Percentiles rank a stretch among this genome's conserved stretches.
These are phyloP conservation scores for Liopterus haemorrhoidalis DNA, from an alignment of 2,888 invertebrate genomes.

Conservation along the genomic window DNA sequence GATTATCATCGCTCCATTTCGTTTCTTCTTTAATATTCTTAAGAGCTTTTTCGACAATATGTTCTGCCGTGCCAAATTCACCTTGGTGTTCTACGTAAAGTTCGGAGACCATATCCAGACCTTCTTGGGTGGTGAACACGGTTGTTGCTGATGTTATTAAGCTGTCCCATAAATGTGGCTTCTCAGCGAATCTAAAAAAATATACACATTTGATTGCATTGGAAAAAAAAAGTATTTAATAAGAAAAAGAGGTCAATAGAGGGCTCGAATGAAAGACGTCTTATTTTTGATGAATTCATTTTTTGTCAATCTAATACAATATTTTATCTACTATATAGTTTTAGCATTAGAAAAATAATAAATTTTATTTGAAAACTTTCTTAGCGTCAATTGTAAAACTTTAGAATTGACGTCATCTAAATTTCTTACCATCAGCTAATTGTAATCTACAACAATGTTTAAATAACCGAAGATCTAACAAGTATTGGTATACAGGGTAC, in stretches of 20 bases:
- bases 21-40: constrained; percentile 68
- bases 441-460: too few species aligned
- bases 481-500: too few species aligned
- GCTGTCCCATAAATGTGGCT: constrained; percentile 70
- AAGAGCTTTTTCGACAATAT: constrained; percentile 65
- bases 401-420: too few species aligned
- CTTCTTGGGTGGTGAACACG: constrained; percentile 68
- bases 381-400: too few species aligned
- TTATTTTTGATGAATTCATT: constrained; percentile 4
- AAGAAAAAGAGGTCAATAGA: constrained; percentile 21
- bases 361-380: too few species aligned
- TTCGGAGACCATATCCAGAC: constrained; percentile 61
- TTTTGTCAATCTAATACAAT: constrained; percentile 2
- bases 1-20: constrained; percentile 68
- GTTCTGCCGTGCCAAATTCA: constrained; percentile 67
- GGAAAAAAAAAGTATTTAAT: constrained; percentile 22
- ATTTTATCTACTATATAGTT: too few species aligned
- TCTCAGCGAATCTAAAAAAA: constrained; percentile 55
- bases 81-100: constrained; percentile 58
- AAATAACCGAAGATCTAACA: too few species aligned
- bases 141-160: constrained; percentile 69
- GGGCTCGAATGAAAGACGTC: constrained; percentile 3
- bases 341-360: too few species aligned
- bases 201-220: constrained; percentile 16
- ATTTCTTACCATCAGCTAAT: too few species aligned